These are phyloP conservation scores for Siderastrea radians DNA, from an alignment of 92 coral and sea anemone species.

Conservation along the genomic window DNA sequence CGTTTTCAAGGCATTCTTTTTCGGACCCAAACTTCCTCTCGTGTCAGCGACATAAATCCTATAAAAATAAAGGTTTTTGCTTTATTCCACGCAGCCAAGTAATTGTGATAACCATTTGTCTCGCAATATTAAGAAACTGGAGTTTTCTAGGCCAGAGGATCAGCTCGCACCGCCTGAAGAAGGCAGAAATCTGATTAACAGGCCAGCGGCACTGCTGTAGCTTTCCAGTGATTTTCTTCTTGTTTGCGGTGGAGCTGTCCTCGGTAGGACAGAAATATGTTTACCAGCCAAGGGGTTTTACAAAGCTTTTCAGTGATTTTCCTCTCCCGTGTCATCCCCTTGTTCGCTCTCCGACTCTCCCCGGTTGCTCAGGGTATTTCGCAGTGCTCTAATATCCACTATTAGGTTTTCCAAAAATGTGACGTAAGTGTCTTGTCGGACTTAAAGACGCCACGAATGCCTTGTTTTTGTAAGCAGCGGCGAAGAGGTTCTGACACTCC, in stretches of 20 bases:
- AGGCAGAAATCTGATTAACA: not conserved
- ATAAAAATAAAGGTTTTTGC: too few relatives aligned
- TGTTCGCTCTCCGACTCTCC: constrained; percentile 80
- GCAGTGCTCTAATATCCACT: constrained; percentile 96
- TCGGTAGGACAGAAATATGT: not conserved
- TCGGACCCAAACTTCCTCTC: too few relatives aligned
- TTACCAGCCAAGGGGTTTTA: not conserved
- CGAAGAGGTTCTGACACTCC: too few relatives aligned
- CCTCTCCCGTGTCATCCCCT: constrained; percentile 62
- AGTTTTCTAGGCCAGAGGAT: not conserved
- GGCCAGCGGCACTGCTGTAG: too few relatives aligned
- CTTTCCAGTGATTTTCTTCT: too few relatives aligned
- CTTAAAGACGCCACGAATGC: too few relatives aligned
- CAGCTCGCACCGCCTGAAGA: not conserved
- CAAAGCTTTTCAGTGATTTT: not conserved
- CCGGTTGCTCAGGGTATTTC: constrained; percentile 91
- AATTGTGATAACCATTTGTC: not conserved
- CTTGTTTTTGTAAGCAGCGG: too few relatives aligned
- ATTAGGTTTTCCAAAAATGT: constrained; percentile 77
- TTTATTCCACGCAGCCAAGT: too few relatives aligned
- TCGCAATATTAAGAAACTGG: not conserved
- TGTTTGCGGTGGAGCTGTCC: not conserved
- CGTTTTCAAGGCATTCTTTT: too few relatives aligned
- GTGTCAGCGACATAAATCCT: too few relatives aligned
- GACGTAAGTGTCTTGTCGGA: too few relatives aligned